phyloP scores from a whole-genome alignment of 2,797 vertebrate genomes.

The Leptatherina wallacei region DNA sequence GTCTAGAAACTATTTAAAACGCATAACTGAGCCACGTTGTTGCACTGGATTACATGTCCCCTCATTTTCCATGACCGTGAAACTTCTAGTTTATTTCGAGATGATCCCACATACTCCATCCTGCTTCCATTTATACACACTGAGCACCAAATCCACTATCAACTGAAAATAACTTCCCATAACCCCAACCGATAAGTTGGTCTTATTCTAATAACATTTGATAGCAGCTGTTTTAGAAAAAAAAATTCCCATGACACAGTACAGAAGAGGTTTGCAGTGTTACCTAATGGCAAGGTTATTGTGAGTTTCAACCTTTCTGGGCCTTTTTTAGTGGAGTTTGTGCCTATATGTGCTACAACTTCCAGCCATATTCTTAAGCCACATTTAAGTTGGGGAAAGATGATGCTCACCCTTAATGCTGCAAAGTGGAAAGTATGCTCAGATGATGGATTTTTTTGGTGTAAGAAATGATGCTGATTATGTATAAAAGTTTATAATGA shows the following conservation, averaged over 20 bases:
- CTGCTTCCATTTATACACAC: constrained; percentile 6
- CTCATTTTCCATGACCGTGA: neutral
- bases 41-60: neutral
- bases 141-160: neutral
- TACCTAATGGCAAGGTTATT: neutral
- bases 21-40: neutral
- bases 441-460: neutral
- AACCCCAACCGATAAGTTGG: neutral
- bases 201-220: neutral
- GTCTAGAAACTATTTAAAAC: neutral
- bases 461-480: neutral
- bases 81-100: neutral
- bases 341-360: neutral
- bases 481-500: neutral
- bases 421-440: neutral
- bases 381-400: neutral
- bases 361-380: neutral
- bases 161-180: neutral
- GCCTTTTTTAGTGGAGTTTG: neutral
- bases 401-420: neutral
- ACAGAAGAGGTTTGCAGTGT: neutral
- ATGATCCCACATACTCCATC: neutral
- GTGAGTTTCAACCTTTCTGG: neutral
- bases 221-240: neutral
- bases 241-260: neutral